phyloP scores from a whole-genome alignment of 2,888 invertebrate species.

The Cosmorhoe ocellata region DNA sequence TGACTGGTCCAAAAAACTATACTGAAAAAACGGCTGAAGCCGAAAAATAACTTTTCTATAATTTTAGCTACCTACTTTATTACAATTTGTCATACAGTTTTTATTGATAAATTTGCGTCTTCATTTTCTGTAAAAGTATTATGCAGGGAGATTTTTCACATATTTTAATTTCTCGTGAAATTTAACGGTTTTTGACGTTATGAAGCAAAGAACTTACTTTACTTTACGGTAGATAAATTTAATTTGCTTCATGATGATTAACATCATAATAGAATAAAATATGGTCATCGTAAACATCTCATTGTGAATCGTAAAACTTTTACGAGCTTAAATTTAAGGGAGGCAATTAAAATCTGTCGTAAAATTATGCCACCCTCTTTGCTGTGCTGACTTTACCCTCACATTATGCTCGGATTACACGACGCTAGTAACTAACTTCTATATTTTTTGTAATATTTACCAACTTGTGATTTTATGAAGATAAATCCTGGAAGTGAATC shows the following conservation, averaged over 20 bases:
- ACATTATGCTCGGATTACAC: background rate
- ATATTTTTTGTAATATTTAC: too few relatives aligned
- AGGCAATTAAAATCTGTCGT: slow-evolving; percentile 57
- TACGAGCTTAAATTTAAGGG: slow-evolving; percentile 58
- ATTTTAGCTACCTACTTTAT: too few relatives aligned
- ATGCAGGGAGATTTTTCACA: too few relatives aligned
- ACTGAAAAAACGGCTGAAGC: too few relatives aligned
- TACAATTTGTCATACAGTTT: too few relatives aligned
- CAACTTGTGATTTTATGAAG: too few relatives aligned
- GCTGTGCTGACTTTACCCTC: slow-evolving; percentile 2
- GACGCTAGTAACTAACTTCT: background rate
- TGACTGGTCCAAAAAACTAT: too few relatives aligned
- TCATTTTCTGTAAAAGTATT: too few relatives aligned
- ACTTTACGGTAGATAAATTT: slow-evolving; percentile 40
- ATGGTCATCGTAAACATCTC: slow-evolving; percentile 61
- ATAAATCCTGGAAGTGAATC: too few relatives aligned
- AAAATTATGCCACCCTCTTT: slow-evolving; percentile 46
- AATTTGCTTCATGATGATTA: slow-evolving; percentile 40
- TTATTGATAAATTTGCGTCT: too few relatives aligned
- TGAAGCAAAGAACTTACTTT: slow-evolving; percentile 13
- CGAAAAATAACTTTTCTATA: too few relatives aligned
- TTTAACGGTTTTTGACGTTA: slow-evolving; percentile 8
- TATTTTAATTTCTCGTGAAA: slow-evolving; percentile 18
- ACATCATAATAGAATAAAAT: slow-evolving; percentile 65
- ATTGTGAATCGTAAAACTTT: slow-evolving; percentile 59